Percentiles rank a stretch among this genome's conserved stretches.
phyloP scores from a whole-genome alignment of 2,797 vertebrate genomes.

The Eptatretus atami region DNA sequence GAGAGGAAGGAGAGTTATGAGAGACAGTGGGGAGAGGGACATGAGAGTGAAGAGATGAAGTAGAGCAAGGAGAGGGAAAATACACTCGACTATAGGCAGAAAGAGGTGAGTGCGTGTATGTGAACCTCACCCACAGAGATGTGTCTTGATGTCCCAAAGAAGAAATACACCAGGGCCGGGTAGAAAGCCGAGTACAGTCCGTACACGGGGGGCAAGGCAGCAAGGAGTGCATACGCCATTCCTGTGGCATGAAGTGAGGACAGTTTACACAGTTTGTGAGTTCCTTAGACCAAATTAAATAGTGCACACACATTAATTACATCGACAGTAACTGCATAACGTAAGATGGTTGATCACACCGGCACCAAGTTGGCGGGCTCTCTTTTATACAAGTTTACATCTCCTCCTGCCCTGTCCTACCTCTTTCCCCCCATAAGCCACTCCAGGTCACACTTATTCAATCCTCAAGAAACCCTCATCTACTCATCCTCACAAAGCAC shows the following conservation, averaged over 20 bases:
- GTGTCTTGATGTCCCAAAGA: conserved; percentile 4
- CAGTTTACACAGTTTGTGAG: too few relatives aligned
- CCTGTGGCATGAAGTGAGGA: not conserved
- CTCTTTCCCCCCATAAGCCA: too few relatives aligned
- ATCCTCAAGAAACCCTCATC: too few relatives aligned
- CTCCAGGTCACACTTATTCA: too few relatives aligned
- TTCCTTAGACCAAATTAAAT: too few relatives aligned
- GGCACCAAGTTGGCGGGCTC: too few relatives aligned
- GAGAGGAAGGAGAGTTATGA: not conserved
- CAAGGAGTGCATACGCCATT: conserved; percentile 1
- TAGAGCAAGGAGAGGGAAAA: not conserved
- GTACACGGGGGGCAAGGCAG: not conserved
- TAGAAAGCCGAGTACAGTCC: conserved; percentile 5
- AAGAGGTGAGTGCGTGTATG: not conserved
- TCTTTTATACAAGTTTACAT: too few relatives aligned
- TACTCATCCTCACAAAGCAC: too few relatives aligned
- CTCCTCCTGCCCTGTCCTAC: too few relatives aligned
- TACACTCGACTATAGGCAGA: not conserved
- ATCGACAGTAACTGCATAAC: too few relatives aligned
- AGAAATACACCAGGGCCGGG: conserved; percentile 4
- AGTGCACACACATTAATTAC: too few relatives aligned
- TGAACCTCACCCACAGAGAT: conserved; percentile 2
- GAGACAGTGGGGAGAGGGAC: not conserved
- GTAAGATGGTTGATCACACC: too few relatives aligned
- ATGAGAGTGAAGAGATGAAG: not conserved